Conservation (phyloP, 1,140 invertebrate species). For the Solenopsis invicta region DNA sequence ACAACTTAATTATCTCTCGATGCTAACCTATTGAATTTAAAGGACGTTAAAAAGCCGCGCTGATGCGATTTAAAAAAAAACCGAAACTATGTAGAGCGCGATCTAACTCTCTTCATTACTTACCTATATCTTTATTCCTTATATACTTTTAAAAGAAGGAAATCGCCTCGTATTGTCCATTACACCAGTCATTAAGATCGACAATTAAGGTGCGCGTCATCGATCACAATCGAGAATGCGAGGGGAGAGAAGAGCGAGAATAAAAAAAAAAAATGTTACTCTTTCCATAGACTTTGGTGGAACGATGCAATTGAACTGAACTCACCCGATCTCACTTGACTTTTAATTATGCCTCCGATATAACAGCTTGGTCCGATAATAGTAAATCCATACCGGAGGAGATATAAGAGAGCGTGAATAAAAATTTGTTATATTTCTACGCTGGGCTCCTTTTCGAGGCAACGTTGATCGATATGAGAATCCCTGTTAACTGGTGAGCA, state of each 20-base stretch:
- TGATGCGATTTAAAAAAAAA: conserved; percentile 67
- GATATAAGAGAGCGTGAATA: conserved; percentile 68
- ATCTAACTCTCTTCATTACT: conserved; percentile 78
- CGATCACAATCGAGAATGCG: conserved; percentile 37
- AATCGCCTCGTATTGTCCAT: conserved; percentile 76
- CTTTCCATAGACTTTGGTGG: conserved; percentile 79
- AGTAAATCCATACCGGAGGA: conserved; percentile 85
- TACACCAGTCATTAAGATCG: conserved; percentile 73
- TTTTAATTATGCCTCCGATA: conserved; percentile 84
- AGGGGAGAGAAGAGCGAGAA: conserved; percentile 26
- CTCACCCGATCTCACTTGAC: conserved; percentile 84
- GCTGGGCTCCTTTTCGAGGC: conserved; percentile 86
- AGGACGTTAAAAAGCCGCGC: conserved; percentile 40
- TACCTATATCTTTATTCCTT: conserved; percentile 75
- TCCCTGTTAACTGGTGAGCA: conserved; percentile 87
- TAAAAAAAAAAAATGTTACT: conserved; percentile 66
- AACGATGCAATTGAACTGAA: conserved; percentile 82
- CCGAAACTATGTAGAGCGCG: conserved; percentile 65
- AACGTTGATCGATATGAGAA: conserved; percentile 86
- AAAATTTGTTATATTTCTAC: conserved; percentile 87
- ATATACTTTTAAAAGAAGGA: conserved; percentile 73
- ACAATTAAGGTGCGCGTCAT: conserved; percentile 32
- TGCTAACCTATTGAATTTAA: conserved; percentile 79
- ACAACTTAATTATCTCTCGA: conserved; percentile 79
- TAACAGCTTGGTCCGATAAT: conserved; percentile 85